Percentiles rank a stretch among this genome's conserved stretches.
phyloP scores from a whole-genome alignment of 2,888 invertebrate genomes.

The Laothoe populi region DNA sequence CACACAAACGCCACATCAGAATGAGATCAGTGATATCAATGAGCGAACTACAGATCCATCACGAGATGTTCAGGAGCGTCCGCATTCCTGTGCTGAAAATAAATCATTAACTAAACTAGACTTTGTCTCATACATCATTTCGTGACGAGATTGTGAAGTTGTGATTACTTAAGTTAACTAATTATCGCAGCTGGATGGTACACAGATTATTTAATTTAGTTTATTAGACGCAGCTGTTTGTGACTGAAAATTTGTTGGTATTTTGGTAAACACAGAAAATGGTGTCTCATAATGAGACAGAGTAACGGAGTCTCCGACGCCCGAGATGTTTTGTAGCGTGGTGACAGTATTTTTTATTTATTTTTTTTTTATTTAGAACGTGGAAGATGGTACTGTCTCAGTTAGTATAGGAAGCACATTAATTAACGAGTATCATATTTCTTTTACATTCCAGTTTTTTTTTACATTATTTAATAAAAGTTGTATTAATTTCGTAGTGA shows the following conservation, averaged over 20 bases:
- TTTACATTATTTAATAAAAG: too few species aligned
- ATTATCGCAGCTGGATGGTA: constrained; percentile 32
- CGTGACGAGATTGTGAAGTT: constrained; percentile 43
- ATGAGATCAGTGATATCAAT: constrained; percentile 48
- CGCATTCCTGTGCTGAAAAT: constrained; percentile 74
- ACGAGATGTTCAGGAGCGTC: constrained; percentile 62
- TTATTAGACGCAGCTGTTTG: constrained; percentile 3
- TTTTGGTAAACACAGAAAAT: not conserved
- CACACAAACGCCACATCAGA: constrained; percentile 39
- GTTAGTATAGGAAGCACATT: too few species aligned
- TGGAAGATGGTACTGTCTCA: too few species aligned
- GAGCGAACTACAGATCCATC: constrained; percentile 60
- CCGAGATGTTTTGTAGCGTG: too few species aligned
- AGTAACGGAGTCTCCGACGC: too few species aligned
- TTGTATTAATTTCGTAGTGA: too few species aligned
- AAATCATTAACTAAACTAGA: constrained; percentile 68
- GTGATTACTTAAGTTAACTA: constrained; percentile 35
- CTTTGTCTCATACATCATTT: constrained; percentile 48
- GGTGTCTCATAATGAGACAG: too few species aligned
- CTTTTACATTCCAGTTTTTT: too few species aligned
- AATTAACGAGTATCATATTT: too few species aligned
- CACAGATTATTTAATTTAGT: not conserved
- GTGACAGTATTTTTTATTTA: too few species aligned
- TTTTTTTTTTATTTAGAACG: too few species aligned
- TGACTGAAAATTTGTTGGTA: not conserved